Evolutionary conservation across 2,888 invertebrate genomes (phyloP).

Genomic region (Parapristionchus giblindavisi): DNA sequence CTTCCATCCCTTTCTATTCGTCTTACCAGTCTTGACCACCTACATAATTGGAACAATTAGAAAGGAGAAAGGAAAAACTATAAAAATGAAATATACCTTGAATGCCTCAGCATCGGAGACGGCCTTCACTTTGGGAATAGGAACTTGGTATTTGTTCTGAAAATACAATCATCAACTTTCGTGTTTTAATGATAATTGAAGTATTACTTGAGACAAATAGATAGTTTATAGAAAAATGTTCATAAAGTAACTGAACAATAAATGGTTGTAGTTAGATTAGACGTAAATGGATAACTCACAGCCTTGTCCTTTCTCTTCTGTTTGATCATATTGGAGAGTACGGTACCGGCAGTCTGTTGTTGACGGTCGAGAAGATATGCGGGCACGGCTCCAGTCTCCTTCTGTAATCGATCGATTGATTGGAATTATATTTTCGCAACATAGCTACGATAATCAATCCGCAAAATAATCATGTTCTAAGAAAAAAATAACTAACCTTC

Average conservation of each 20-base stretch:
- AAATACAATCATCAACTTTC: slow-evolving; percentile 27
- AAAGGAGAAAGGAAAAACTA: background rate
- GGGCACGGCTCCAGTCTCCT: slow-evolving; percentile 89
- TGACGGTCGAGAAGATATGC: slow-evolving; percentile 97
- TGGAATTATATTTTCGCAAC: too few relatives aligned
- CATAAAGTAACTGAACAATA: background rate
- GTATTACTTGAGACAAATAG: background rate
- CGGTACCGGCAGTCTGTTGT: slow-evolving; percentile 90
- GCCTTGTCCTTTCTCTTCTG: slow-evolving; percentile 99
- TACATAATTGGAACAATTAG: background rate
- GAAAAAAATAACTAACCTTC: slow-evolving; percentile 72
- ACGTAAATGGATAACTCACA: slow-evolving; percentile 65
- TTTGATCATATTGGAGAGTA: slow-evolving; percentile 97
- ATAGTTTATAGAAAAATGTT: background rate
- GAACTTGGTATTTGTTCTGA: slow-evolving; percentile 97
- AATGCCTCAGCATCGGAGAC: slow-evolving; percentile 97
- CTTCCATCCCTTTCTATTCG: slow-evolving; percentile 88
- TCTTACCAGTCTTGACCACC: slow-evolving; percentile 68
- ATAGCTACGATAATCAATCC: too few relatives aligned
- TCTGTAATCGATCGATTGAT: too few relatives aligned
- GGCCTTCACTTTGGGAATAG: slow-evolving; percentile 95
- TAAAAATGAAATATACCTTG: slow-evolving; percentile 72
- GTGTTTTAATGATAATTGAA: background rate
- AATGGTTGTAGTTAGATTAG: background rate
- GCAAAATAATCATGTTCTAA: too few relatives aligned